These are phyloP conservation scores for Pitta sordida DNA, from an alignment of 2,113 vertebrate genomes.

Conservation along the genomic window DNA sequence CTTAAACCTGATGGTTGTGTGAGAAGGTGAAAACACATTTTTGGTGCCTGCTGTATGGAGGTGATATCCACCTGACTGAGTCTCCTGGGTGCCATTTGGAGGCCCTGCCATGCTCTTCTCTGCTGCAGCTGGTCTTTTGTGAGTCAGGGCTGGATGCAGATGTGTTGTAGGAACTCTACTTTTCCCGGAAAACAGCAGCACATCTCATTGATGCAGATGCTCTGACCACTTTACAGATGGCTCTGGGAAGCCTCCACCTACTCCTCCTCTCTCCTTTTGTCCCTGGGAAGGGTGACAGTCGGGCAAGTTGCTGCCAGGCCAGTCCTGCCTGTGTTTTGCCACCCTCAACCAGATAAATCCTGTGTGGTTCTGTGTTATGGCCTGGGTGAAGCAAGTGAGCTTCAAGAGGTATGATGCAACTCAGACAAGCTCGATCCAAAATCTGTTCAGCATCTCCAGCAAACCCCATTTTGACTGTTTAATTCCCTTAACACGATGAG, in stretches of 20 bases:
- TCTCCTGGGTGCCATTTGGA: not conserved
- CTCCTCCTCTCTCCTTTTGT: not conserved
- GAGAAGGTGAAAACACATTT: not conserved
- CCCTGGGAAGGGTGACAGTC: not conserved
- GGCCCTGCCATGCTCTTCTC: not conserved
- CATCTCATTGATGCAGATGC: not conserved
- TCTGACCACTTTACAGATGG: not conserved
- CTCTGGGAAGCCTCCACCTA: not conserved
- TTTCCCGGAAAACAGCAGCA: not conserved
- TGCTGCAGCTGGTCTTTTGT: not conserved
- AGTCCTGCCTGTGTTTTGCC: not conserved
- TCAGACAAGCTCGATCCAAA: not conserved
- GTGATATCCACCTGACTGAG: not conserved
- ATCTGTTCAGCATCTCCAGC: not conserved
- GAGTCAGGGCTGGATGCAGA: not conserved
- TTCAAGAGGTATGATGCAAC: not conserved
- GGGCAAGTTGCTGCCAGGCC: not conserved
- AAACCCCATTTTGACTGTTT: not conserved
- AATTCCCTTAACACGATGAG: not conserved
- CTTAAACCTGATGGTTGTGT: not conserved
- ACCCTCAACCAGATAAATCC: not conserved
- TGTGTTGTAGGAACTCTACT: not conserved
- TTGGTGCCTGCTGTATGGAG: not conserved
- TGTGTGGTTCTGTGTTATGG: not conserved
- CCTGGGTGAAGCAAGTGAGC: not conserved